These are phyloP conservation scores for Nomada goodeniana DNA, from an alignment of 2,888 invertebrate genomes.

Conservation along the genomic window DNA sequence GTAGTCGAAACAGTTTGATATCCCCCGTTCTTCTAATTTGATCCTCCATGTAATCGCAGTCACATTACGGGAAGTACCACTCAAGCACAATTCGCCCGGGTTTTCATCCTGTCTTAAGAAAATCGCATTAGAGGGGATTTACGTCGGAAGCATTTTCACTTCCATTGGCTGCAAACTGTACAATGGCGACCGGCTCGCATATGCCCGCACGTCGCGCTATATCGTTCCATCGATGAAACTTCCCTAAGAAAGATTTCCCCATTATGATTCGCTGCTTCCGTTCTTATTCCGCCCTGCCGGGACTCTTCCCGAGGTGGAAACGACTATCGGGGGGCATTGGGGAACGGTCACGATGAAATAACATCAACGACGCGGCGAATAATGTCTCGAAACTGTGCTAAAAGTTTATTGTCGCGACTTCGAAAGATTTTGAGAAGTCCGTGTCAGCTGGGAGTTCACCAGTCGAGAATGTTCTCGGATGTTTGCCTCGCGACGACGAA, in stretches of 20 bases:
- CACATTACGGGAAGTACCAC: conserved; percentile 21
- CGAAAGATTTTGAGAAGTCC: not conserved
- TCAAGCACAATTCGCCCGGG: conserved; percentile 7
- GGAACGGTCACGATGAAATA: conserved; percentile 4
- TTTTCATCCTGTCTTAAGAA: conserved; percentile 35
- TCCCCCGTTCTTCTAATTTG: conserved; percentile 15
- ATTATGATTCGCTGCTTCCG: conserved; percentile 49
- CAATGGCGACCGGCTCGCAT: conserved; percentile 28
- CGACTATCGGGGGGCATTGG: not conserved
- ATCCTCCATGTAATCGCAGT: conserved; percentile 27
- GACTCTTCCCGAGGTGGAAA: not conserved
- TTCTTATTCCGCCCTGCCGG: conserved; percentile 23
- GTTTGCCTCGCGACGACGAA: too few species aligned
- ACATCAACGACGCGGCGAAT: not conserved
- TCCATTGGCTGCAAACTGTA: conserved; percentile 48
- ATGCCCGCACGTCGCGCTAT: conserved; percentile 3
- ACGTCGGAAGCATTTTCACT: conserved; percentile 45
- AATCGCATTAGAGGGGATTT: conserved; percentile 44
- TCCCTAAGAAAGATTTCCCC: conserved; percentile 55
- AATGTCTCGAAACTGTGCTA: conserved; percentile 18
- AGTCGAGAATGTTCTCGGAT: too few species aligned
- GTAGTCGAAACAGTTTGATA: not conserved
- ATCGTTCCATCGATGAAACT: conserved; percentile 45
- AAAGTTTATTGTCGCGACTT: conserved; percentile 4
- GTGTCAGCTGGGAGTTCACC: too few species aligned